These are phyloP conservation scores for Leptopilina myrica DNA, from an alignment of 2,888 invertebrate species.

Conservation along the genomic window DNA sequence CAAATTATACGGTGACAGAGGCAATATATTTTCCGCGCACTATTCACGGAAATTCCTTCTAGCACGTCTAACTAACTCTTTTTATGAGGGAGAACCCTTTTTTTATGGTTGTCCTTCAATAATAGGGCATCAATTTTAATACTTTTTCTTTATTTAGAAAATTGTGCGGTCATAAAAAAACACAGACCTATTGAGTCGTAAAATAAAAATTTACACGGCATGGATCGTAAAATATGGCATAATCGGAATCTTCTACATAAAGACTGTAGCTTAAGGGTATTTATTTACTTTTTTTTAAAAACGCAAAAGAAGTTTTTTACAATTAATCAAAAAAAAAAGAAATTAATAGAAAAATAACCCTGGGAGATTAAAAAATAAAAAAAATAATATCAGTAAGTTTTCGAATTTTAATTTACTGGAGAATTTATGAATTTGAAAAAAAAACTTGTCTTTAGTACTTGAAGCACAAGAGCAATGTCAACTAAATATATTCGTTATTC, in stretches of 20 bases:
- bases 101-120: constrained; percentile 30
- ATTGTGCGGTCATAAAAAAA: constrained; percentile 14
- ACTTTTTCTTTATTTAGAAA: constrained; percentile 18
- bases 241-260: background rate
- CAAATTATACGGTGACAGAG: background rate
- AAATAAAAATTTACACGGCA: constrained; percentile 24
- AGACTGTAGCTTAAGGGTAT: background rate
- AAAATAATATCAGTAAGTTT: too few relatives aligned
- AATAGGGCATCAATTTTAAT: constrained; percentile 30
- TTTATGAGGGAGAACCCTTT: background rate
- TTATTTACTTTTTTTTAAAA: background rate
- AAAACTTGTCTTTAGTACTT: background rate
- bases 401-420: too few relatives aligned
- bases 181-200: background rate
- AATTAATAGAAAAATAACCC: too few relatives aligned
- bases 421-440: background rate
- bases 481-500: constrained; percentile 26
- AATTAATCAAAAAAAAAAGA: too few relatives aligned
- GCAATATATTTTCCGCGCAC: background rate
- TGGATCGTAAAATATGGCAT: constrained; percentile 5
- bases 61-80: background rate
- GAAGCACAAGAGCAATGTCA: background rate
- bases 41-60: background rate
- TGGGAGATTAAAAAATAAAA: too few relatives aligned
- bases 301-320: background rate